phyloP scores from a whole-genome alignment of 2,888 invertebrate species.

The Hypomecis punctinalis region DNA sequence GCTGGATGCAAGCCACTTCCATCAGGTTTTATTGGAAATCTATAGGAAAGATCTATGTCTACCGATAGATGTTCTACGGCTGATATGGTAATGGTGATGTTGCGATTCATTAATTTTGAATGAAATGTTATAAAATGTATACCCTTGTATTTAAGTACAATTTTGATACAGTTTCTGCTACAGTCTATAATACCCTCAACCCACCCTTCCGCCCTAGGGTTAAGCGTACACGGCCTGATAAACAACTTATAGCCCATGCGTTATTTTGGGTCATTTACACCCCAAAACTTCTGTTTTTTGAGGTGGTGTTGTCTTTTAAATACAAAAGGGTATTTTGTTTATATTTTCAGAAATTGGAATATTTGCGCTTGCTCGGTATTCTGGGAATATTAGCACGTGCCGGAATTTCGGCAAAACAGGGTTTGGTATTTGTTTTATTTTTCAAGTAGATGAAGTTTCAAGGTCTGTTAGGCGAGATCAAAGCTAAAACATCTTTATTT shows the following conservation, averaged over 20 bases:
- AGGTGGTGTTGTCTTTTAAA: conserved; percentile 19
- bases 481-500: too few relatives aligned
- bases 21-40: too few relatives aligned
- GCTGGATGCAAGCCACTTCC: too few relatives aligned
- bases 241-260: conserved; percentile 30
- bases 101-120: too few relatives aligned
- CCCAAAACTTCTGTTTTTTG: conserved; percentile 25
- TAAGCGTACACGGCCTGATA: conserved; percentile 27
- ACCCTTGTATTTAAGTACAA: too few relatives aligned
- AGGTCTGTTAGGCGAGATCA: too few relatives aligned
- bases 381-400: neutral
- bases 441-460: too few relatives aligned
- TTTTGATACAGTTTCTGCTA: neutral
- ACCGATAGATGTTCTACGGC: too few relatives aligned
- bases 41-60: too few relatives aligned
- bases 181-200: conserved; percentile 9
- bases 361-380: neutral
- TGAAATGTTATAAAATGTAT: too few relatives aligned
- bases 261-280: conserved; percentile 32
- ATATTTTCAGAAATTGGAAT: conserved; percentile 4
- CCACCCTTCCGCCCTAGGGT: conserved; percentile 22
- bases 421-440: neutral
- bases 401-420: neutral
- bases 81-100: too few relatives aligned
- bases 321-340: conserved; percentile 17